These are phyloP conservation scores for Boloria selene DNA, from an alignment of 2,888 invertebrate species.

Conservation along the genomic window DNA sequence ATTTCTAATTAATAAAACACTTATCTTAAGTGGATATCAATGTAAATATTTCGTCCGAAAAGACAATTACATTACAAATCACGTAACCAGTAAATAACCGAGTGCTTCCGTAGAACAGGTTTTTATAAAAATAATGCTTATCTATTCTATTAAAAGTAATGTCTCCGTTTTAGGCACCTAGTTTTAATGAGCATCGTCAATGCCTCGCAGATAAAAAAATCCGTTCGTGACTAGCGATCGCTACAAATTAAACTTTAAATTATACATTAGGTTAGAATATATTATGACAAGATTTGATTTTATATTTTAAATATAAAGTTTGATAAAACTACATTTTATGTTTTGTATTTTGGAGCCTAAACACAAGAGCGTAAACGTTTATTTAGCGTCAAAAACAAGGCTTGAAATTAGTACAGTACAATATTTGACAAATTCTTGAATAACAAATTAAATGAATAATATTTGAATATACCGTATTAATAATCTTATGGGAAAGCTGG, in stretches of 20 bases:
- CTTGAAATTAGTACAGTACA: too few species aligned
- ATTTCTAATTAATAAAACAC: constrained; percentile 45
- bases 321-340: too few species aligned
- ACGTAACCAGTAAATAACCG: constrained; percentile 42
- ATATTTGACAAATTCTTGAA: too few species aligned
- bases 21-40: constrained; percentile 46
- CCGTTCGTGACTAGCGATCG: constrained; percentile 21
- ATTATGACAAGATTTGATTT: too few species aligned
- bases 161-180: constrained; percentile 46
- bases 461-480: not conserved
- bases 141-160: constrained; percentile 45
- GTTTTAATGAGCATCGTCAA: constrained; percentile 37
- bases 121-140: constrained; percentile 41
- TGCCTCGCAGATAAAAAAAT: constrained; percentile 31
- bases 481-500: constrained; percentile 5
- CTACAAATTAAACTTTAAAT: constrained; percentile 23
- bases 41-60: constrained; percentile 43
- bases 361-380: too few species aligned
- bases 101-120: constrained; percentile 40
- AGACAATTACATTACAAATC: constrained; percentile 47
- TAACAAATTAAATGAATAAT: too few species aligned
- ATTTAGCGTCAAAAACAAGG: too few species aligned
- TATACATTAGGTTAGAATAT: constrained; percentile 3
- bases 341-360: too few species aligned
- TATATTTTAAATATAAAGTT: too few species aligned